Evolutionary conservation across 2,113 vertebrate species (phyloP).

Genomic region (Donacobius atricapilla): DNA sequence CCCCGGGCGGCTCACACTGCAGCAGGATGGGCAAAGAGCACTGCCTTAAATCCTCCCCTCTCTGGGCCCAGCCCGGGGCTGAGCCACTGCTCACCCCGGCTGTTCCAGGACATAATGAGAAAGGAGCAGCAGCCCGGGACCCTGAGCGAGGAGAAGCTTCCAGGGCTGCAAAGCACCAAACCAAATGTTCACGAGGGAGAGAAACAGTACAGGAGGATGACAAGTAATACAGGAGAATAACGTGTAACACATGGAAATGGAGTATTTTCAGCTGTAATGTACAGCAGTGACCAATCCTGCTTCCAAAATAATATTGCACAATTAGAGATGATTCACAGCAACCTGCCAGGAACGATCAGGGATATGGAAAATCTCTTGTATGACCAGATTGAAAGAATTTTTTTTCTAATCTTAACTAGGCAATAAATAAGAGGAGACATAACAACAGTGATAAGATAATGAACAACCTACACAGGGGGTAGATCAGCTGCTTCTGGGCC

Average conservation of each 20-base stretch:
- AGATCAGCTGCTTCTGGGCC: not conserved
- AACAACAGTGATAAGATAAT: not conserved
- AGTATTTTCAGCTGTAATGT: not conserved
- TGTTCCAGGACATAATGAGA: fast-evolving
- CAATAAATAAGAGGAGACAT: not conserved
- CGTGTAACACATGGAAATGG: not conserved
- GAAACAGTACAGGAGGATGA: not conserved
- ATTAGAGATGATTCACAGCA: not conserved
- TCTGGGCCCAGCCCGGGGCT: not conserved
- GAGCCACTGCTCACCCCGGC: not conserved
- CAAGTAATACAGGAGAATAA: not conserved
- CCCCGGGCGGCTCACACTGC: not conserved
- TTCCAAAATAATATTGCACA: not conserved
- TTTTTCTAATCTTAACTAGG: not conserved
- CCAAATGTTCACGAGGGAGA: fast-evolving
- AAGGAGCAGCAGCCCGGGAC: not conserved
- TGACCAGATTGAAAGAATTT: not conserved
- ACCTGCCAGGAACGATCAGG: not conserved
- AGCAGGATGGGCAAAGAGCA: no score
- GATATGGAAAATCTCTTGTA: not conserved
- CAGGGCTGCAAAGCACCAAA: not conserved
- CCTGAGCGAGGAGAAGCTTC: fast-evolving
- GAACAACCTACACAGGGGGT: not conserved
- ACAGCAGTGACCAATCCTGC: not conserved
- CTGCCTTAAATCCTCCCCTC: not conserved